Base-by-base conservation (phyloP, 2,888 invertebrate species). In the Crioceris asparagi region DNA sequence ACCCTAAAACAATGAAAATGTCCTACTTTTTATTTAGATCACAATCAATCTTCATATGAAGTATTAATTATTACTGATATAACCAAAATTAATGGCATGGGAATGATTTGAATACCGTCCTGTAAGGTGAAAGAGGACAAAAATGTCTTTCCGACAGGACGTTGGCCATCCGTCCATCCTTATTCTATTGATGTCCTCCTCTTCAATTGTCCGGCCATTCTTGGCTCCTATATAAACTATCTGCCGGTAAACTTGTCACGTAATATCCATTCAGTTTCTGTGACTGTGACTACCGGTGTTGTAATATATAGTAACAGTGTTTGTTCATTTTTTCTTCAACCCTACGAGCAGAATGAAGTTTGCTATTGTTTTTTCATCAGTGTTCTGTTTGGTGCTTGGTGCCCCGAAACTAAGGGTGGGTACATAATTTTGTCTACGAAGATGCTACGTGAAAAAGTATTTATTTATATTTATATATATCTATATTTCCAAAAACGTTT, bases 331-430 rank as follows among this genome's bases (percentile, higher is more conserved):
- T 21, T 21, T 6, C 21, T 6, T 7, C 6, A 21, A 10, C 7
- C 21, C 6, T 7, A 11, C 29, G 18, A 38, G 17, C 18, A 55
- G 49, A 46, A 59, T 59, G 58, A 52, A 55, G 41, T 46, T 42
- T 35, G 39, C 56, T 31, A 36, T 42, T 25, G 43, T 60, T 36
- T 38, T 59, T 32, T 50, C 59, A 6, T 41, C 57, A 29, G 29
- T 60, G 33, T 51, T 59, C 37, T 58, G 56, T 51, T 48, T 52
- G 15, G 59, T 54, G 41, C 45, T 51, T 31, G 46, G 55, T 42
- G 60, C 60, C 17, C 62, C 62, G 3, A 59, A 53, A 47, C 45
- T 60, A 41, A 55, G 61, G 56, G 61, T 62, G 49, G 52, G 59
- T 56, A 41, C 15, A n/a, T n/a, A n/a, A n/a, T n/a, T n/a, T n/a